Evolutionary conservation across 2,797 vertebrate species (phyloP), one percentile per base, ranked within the genome.

Genomic region (Antrozous pallidus): DNA sequence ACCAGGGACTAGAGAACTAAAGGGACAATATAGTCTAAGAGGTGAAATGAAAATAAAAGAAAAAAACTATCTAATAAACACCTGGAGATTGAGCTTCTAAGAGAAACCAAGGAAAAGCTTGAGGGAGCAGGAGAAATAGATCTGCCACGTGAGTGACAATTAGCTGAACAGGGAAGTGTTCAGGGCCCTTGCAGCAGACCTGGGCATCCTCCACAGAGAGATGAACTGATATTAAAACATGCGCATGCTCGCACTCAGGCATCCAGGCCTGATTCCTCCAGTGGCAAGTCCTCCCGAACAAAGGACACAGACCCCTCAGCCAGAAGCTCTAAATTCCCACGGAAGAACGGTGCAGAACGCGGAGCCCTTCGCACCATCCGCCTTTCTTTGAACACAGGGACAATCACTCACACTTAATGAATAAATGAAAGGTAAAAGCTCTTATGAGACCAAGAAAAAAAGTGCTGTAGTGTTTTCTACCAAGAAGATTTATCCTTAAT

Each of bases 371-470:
- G 26, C 3, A 12, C 6, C 13, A 17, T 24, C 26, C 24, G 38
- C 40, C 65, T 24, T 77, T 61, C 49, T 71, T 70, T 73, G 38
- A 85, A 74, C 31, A 75, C 20, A 65, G 38, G 95, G 20, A 38
- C 12, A 2, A 51, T 79, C n/a, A 51, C 28, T 92, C 83, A 65
- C 40, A 80, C 28, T 51, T 93, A 71, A 75, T 42, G 51, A 90
- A 88, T 36, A 75, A 75, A 38, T 51, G 70, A 58, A 80, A 78
- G 70, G 33, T 20, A 77, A 84, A 69, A 69, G 31, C 17, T 63
- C 78, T 96, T 38, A n/a, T 3, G 42, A 77, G 67, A 81, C 33
- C 63, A 86, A 78, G 73, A 77, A 80, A 82, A 61, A 85, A 82
- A 70, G 54, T 63, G 22, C 36, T 56, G 1, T 20, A 49, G 36